Conservation (phyloP, 2,113 vertebrate species). For the Rhodinocichla rosea region DNA sequence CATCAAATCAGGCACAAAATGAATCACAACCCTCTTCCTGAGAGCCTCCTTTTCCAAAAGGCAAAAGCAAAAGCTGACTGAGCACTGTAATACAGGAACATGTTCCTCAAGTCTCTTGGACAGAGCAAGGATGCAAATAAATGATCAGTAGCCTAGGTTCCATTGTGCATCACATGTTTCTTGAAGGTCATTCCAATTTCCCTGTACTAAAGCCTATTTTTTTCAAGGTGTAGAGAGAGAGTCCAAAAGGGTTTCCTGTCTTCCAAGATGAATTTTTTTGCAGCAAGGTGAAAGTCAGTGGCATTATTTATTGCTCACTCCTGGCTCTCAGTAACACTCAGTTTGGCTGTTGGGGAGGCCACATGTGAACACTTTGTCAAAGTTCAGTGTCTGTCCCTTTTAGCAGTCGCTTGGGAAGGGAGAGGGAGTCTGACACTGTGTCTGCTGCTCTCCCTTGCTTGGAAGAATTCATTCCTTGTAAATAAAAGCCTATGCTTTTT, state of each 20-base stretch:
- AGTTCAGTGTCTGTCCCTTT: neutral
- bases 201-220: neutral
- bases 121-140: neutral
- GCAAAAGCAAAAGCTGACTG: neutral
- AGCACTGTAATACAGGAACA: neutral
- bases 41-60: neutral
- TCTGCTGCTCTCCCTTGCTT: neutral
- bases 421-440: neutral
- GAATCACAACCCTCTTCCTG: neutral
- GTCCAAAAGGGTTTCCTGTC: neutral
- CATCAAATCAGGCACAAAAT: neutral
- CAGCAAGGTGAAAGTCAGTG: neutral
- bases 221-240: neutral
- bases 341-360: neutral
- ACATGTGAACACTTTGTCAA: neutral
- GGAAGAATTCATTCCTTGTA: neutral
- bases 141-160: neutral
- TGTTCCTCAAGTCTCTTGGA: neutral
- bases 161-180: neutral
- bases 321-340: neutral
- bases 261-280: neutral
- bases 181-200: neutral
- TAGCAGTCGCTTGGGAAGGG: neutral
- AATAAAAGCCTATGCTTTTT: slow-evolving; percentile 34
- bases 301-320: neutral